phyloP scores from a whole-genome alignment of 2,797 vertebrate genomes.

The Catostomus latipinnis region DNA sequence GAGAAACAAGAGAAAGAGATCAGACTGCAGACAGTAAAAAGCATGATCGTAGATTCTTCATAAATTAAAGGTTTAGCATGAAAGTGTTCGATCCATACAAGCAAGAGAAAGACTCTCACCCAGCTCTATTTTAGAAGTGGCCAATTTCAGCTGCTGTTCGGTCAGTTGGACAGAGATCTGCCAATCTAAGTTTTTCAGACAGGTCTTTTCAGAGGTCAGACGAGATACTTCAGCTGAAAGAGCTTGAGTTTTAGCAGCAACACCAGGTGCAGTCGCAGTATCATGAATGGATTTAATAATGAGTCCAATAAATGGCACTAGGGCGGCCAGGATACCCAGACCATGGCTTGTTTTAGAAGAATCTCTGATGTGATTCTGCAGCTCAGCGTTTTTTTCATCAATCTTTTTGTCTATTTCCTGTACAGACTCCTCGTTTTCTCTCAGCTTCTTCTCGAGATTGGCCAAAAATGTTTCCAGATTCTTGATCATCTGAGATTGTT shows the following conservation, averaged over 20 bases:
- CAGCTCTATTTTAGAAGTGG: not conserved
- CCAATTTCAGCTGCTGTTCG: not conserved
- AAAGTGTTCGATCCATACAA: not conserved
- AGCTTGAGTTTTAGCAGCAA: not conserved
- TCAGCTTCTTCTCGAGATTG: not conserved
- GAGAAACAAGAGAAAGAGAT: not conserved
- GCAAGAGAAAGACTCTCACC: not conserved
- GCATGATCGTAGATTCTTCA: no score
- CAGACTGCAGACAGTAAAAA: no score
- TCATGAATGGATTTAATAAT: not conserved
- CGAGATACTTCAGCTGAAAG: not conserved
- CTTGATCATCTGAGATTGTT: not conserved
- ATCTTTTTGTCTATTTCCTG: not conserved
- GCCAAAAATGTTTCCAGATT: fast-evolving
- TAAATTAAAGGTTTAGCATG: not conserved
- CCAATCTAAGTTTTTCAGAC: not conserved
- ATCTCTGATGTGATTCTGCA: not conserved
- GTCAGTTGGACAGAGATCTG: not conserved
- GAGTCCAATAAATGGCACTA: not conserved
- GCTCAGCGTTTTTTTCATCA: not conserved
- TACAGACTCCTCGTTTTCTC: fast-evolving
- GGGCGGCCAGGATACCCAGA: fast-evolving
- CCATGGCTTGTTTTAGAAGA: not conserved
- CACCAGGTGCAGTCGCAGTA: not conserved
- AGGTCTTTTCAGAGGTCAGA: not conserved